Evolutionary conservation across 2,888 invertebrate genomes (phyloP), one percentile per base, ranked within the genome.

Genomic region (Strigamia maritima): DNA sequence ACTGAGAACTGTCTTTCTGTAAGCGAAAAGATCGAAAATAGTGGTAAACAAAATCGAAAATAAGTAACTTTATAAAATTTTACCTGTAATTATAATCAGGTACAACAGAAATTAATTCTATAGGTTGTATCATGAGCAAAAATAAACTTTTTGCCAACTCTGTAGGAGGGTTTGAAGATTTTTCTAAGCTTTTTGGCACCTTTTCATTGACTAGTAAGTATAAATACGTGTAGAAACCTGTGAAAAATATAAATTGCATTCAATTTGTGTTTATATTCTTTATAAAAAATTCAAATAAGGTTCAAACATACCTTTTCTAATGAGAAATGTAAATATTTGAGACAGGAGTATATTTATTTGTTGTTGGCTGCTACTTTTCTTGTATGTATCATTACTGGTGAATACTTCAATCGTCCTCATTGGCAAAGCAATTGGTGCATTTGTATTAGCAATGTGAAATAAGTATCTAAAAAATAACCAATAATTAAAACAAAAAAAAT

Each of bases 61-160:
- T 26, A 75, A 75, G 7, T 10, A 22, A 14, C 10, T 8, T 24
- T 28, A 26, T 28, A n/a, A 26, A 35, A 6, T 16, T 75, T 31
- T 28, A 78, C 78, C 78, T 78, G 78, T 26, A 78, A n/a, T n/a
- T 24, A 14, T 22, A 16, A 70, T 78, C 70, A 28, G 19, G 31
- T 22, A 78, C 70, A 12, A 19, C 86, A 82, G 81, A 85, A 84
- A 81, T 88, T 86, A 75, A 90, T 88, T 88, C 87, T 79, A 96
- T 87, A 0, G 96, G 95, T 82, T 92, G 89, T 83, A 91, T 89
- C 80, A 95, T 90, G 83, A 96, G 90, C 83, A 92, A 91, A 79
- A 94, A 87, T 1, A 94, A 87, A 81, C 92, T 92, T 54, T 90
- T 91, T 8, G 92, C 89, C 26, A 93, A 87, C 1, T 91, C 91